Evolutionary conservation across 2,113 vertebrate genomes (phyloP).

Genomic region (Danionella cerebrum): DNA sequence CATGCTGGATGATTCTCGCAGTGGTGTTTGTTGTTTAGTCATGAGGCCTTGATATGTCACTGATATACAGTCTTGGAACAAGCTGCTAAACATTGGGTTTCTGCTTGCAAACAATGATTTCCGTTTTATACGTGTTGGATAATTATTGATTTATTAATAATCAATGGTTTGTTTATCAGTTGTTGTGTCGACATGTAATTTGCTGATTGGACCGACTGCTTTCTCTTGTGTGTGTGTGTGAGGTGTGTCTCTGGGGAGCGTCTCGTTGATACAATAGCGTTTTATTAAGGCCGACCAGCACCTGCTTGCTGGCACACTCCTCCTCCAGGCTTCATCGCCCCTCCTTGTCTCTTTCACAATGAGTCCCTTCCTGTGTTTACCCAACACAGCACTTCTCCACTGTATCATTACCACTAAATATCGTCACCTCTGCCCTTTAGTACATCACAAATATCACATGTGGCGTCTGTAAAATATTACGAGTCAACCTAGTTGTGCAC

Average conservation of each 20-base stretch:
- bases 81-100: no score
- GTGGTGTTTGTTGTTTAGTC: no score
- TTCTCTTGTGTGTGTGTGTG: not conserved
- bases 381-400: conserved; percentile 58
- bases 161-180: no score
- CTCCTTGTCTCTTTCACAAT: conserved; percentile 38
- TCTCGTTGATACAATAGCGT: conserved; percentile 29
- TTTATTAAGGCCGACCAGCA: conserved; percentile 9
- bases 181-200: no score
- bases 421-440: conserved; percentile 54
- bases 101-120: no score
- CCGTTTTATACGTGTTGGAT: no score
- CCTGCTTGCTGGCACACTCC: conserved; percentile 18
- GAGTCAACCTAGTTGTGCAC: no score
- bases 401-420: conserved; percentile 67
- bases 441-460: conserved; percentile 14
- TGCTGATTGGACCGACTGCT: conserved; percentile 11
- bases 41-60: no score
- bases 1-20: no score
- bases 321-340: not conserved
- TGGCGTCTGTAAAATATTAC: no score
- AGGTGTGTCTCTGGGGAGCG: conserved; percentile 15
- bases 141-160: no score
- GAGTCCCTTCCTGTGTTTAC: conserved; percentile 59
- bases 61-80: no score